phyloP scores from a whole-genome alignment of 2,888 invertebrate species.

The Megalurothrips usitatus region DNA sequence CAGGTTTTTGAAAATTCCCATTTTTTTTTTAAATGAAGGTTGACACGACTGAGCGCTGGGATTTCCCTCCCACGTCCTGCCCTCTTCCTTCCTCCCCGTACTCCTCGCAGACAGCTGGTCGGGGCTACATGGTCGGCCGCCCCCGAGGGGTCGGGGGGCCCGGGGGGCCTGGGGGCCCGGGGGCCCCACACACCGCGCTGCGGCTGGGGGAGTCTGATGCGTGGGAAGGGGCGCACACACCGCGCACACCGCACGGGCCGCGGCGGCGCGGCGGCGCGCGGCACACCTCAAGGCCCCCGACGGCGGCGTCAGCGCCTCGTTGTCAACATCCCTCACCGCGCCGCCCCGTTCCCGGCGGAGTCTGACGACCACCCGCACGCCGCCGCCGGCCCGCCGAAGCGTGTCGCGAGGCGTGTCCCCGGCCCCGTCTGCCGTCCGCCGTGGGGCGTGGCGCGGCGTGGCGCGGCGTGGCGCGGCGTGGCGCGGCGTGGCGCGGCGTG shows the following conservation, averaged over 20 bases:
- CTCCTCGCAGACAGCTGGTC: no score
- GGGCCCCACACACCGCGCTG: no score
- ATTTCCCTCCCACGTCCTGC: no score
- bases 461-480: background rate
- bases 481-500: background rate
- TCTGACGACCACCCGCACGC: slow-evolving; percentile 11
- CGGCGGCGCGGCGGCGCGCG: background rate
- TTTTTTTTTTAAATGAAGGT: no score
- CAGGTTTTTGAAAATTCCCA: no score
- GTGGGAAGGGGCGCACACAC: background rate
- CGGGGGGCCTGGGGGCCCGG: no score
- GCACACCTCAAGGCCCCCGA: background rate
- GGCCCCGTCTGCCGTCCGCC: background rate
- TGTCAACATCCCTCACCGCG: background rate
- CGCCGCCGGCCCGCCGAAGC: background rate
- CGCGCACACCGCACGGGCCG: background rate
- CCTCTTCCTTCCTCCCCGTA: no score
- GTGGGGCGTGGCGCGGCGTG: background rate
- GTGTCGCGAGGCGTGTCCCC: background rate
- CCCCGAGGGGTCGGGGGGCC: no score
- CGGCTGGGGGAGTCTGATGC: no score
- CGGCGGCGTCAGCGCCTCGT: slow-evolving; percentile 5
- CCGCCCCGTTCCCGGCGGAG: background rate
- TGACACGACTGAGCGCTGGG: no score
- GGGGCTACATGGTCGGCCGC: no score